A percentile compares a stretch with the other conserved stretches of the same genome.
These are phyloP conservation scores for Phalloptychus januarius DNA, from an alignment of 2,797 vertebrate species.

Conservation along the genomic window DNA sequence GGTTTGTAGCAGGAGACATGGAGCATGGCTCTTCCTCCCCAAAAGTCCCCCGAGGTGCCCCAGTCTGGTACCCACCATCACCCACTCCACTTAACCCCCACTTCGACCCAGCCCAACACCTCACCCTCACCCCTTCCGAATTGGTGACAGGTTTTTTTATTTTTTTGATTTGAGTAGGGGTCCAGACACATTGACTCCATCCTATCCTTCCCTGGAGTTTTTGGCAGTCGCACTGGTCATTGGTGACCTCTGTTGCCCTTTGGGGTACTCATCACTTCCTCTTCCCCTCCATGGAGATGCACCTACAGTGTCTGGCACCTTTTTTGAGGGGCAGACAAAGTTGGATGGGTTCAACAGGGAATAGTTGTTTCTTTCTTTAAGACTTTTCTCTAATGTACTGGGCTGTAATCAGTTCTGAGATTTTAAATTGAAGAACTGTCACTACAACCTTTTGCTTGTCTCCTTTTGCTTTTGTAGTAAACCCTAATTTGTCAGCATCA, in stretches of 20 bases:
- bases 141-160: slow-evolving; percentile 60
- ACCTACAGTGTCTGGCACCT: slow-evolving; percentile 68
- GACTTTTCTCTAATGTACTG: background rate
- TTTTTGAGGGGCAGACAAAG: slow-evolving; percentile 35
- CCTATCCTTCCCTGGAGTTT: slow-evolving; percentile 65
- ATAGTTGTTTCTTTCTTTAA: slow-evolving; percentile 20
- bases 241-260: slow-evolving; percentile 73
- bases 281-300: slow-evolving; percentile 63
- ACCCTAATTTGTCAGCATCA: slow-evolving; percentile 28
- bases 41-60: slow-evolving; percentile 83
- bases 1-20: slow-evolving; percentile 84
- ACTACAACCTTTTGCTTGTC: background rate
- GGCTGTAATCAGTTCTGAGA: slow-evolving; percentile 20
- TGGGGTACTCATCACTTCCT: slow-evolving; percentile 67
- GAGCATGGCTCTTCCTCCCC: slow-evolving; percentile 84
- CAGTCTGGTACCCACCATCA: slow-evolving; percentile 82
- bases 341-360: slow-evolving; percentile 25
- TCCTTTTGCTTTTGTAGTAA: slow-evolving; percentile 15
- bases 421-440: slow-evolving; percentile 31
- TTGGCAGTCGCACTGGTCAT: slow-evolving; percentile 68
- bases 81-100: slow-evolving; percentile 58
- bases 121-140: slow-evolving; percentile 58
- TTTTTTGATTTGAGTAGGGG: slow-evolving; percentile 44
- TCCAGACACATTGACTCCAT: slow-evolving; percentile 72
- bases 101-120: slow-evolving; percentile 50